These are phyloP conservation scores for Axea sp. DNA, from an alignment of 2,888 invertebrate genomes.

Conservation along the genomic window DNA sequence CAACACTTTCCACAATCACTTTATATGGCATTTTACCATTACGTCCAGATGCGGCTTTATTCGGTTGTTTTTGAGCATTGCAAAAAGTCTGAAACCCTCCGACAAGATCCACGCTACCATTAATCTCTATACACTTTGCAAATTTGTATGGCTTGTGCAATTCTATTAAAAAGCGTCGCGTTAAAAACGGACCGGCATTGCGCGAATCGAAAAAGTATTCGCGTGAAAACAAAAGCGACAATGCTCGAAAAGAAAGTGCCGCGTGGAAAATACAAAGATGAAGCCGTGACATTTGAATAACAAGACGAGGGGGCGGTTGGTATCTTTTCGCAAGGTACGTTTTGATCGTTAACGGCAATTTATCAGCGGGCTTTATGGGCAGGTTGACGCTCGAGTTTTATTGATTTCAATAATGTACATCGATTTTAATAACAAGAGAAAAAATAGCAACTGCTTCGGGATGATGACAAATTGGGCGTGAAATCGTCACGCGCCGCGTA, in stretches of 20 bases:
- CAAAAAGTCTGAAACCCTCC: too few species aligned
- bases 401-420: slow-evolving; percentile 5
- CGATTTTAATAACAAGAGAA: slow-evolving; percentile 7
- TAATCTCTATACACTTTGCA: slow-evolving; percentile 31
- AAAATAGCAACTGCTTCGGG: neutral
- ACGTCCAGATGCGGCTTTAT: too few species aligned
- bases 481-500: slow-evolving; percentile 46
- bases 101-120: slow-evolving; percentile 14
- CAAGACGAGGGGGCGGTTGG: neutral
- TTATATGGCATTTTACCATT: slow-evolving; percentile 2
- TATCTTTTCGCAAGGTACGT: slow-evolving; percentile 1
- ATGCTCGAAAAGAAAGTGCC: slow-evolving; percentile 17
- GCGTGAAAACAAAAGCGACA: slow-evolving; percentile 38
- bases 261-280: slow-evolving; percentile 20
- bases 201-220: neutral
- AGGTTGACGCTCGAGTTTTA: neutral
- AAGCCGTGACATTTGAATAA: slow-evolving; percentile 26
- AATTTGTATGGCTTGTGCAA: slow-evolving; percentile 45
- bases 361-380: neutral
- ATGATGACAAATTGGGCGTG: slow-evolving; percentile 53
- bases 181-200: slow-evolving; percentile 30
- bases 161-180: slow-evolving; percentile 15
- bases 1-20: slow-evolving; percentile 12
- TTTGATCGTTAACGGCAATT: slow-evolving; percentile 18
- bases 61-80: too few species aligned